Base-by-base conservation (phyloP, 1,140 invertebrate genomes). In the Pachyrhynchus sulphureomaculatus region DNA sequence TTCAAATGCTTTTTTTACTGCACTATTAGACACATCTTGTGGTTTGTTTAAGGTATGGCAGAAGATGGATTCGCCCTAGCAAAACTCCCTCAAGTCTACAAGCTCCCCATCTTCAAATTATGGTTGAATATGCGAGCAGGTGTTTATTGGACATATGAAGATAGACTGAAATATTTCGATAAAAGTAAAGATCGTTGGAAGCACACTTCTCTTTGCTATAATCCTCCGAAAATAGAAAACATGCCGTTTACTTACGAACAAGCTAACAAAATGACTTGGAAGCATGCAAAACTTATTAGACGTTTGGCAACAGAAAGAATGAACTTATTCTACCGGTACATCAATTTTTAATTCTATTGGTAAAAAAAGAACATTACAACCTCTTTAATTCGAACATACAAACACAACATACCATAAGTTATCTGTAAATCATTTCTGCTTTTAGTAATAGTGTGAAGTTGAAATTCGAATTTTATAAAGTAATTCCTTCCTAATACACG, bases 51-150 rank as follows among this genome's bases (percentile, higher is more conserved):
- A 51, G 57, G 61, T 39, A 39, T 75, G 57, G 72, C 67, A 24
- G 58, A 67, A 51, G 74, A 75, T 68, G 72, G 72, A 5, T 75
- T 61, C 52, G 71, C 71, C 10, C 49, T 75, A 23, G 74, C 74
- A 2, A 72, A 72, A 59, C 57, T 75, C 15, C 74, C 74, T 10
- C 67, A 71, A 17, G 52, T 65, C 3, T 57, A 72, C 34, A 71
- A 66, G 37, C 58, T 75, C 33, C 74, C 74, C 8, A 68, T 70
- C 47, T 74, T 75, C 32, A 65, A 67, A 47, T 33, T 72, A 9
- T 75, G 74, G 74, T 64, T 74, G 63, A 44, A 69, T 13, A 52
- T 69, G 47, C 63, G 74, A 13, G 56, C 58, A 21, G 55, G 70
- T 4, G 58, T 59, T 54, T 69, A 20, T 44, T 72, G 69, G 66